Evolutionary conservation across 2,888 invertebrate species (phyloP), one percentile per base, ranked within the genome.

Genomic region (Apodemia duryi): DNA sequence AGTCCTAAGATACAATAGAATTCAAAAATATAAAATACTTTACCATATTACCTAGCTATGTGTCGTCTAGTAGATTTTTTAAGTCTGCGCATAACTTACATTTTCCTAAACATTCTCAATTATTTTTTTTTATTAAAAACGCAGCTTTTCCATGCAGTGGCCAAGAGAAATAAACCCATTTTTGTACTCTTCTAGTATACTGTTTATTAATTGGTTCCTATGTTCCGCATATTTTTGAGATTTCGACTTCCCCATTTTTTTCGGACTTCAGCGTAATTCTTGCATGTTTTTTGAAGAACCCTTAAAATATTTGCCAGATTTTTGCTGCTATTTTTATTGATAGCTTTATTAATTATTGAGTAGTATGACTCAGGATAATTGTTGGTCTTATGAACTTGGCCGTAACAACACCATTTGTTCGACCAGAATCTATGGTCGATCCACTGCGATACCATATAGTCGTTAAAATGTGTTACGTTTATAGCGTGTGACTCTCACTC

Each of bases 151-250:
- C 46, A 49, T 49, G 46, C 10, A 49, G 46, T 49, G 46, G 10
- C 10, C 46, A 49, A 49, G 46, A 49, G 46, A 49, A 49, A 49
- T 49, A 49, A 49, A 13, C 9, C 46, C 10, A 49, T 2, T 49
- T 6, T 49, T 49, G 9, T 49, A 49, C 46, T 13, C 13, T 49
- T 49, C 9, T 10, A 49, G 9, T 7, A 49, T 13, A 49, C 10
- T 49, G 46, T 49, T 49, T 49, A 49, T 49, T 49, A 49, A 49
- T 49, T 49, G 46, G 46, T 49, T 49, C 46, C 46, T 49, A 49
- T 13, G 46, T 49, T 49, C 46, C 46, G 3, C 46, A 49, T 13
- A 49, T 49, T 49, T 49, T 49, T 49, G 46, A 49, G 10, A 13
- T 49, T 49, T 49, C 4, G 46, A 49, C 46, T 49, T 49, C 7